These are phyloP conservation scores for Gila robusta DNA, from an alignment of 2,797 vertebrate species.

Conservation along the genomic window DNA sequence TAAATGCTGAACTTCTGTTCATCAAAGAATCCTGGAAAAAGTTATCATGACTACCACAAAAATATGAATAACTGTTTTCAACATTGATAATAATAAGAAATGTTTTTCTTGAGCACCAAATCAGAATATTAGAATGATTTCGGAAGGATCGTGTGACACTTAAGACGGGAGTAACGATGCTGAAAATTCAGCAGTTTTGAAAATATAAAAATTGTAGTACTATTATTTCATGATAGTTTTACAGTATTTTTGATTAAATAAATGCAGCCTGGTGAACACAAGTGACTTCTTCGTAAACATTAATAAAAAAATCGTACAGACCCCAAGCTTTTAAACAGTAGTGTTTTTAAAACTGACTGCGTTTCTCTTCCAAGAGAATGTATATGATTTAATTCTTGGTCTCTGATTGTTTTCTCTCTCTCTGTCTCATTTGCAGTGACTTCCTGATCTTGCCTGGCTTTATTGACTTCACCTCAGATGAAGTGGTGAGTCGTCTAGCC, in stretches of 20 bases:
- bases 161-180: neutral
- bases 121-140: neutral
- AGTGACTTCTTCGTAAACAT: neutral
- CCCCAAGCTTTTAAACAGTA: neutral
- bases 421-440: constrained; percentile 81
- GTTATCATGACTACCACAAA: neutral
- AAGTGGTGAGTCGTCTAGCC: constrained; percentile 88
- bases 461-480: constrained; percentile 94
- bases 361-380: neutral
- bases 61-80: neutral
- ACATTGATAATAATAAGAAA: neutral
- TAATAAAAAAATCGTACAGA: neutral
- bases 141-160: neutral
- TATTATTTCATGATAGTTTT: neutral
- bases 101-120: neutral
- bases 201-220: neutral
- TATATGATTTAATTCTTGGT: neutral
- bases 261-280: neutral
- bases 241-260: neutral
- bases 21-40: neutral
- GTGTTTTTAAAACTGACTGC: neutral
- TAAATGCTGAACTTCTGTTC: no score
- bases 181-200: neutral
- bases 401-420: neutral
- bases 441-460: constrained; percentile 97